These are phyloP conservation scores for Candoia aspera DNA, from an alignment of 2,113 vertebrate genomes.

Conservation along the genomic window DNA sequence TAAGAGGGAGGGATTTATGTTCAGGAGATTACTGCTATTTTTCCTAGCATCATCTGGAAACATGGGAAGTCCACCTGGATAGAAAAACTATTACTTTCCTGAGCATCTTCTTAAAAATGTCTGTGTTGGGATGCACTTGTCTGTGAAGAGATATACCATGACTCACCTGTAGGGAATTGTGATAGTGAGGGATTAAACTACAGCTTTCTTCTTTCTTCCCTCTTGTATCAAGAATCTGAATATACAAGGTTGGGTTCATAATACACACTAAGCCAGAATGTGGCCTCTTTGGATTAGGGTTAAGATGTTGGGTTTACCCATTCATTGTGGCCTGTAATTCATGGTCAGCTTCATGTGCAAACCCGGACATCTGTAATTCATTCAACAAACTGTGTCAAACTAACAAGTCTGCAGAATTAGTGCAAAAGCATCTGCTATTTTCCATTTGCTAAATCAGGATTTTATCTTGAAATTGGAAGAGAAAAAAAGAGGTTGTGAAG, in stretches of 20 bases:
- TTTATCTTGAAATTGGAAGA: not conserved
- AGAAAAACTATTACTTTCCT: not conserved
- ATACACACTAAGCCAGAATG: not conserved
- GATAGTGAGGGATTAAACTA: not conserved
- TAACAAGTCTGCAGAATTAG: not conserved
- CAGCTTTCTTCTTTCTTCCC: not conserved
- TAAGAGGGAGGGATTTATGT: not conserved
- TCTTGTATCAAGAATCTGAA: not conserved
- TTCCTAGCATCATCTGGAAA: not conserved
- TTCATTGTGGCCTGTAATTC: not conserved
- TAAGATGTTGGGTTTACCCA: not conserved
- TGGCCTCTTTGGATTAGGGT: not conserved
- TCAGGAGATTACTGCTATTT: not conserved
- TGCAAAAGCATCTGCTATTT: not conserved
- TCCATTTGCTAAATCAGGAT: not conserved
- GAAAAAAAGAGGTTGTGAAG: not conserved
- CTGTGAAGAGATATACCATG: not conserved
- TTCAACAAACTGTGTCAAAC: not conserved
- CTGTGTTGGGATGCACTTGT: not conserved
- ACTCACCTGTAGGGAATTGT: not conserved
- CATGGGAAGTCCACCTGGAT: not conserved
- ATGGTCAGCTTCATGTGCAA: not conserved
- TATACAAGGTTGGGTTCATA: not conserved
- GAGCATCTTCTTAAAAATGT: not conserved
- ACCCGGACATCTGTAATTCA: not conserved